Evolutionary conservation across 53 echinoderm and acorn worm genomes (phyloP), one percentile per base, ranked within the genome.

Genomic region (Glandiceps talaboti): DNA sequence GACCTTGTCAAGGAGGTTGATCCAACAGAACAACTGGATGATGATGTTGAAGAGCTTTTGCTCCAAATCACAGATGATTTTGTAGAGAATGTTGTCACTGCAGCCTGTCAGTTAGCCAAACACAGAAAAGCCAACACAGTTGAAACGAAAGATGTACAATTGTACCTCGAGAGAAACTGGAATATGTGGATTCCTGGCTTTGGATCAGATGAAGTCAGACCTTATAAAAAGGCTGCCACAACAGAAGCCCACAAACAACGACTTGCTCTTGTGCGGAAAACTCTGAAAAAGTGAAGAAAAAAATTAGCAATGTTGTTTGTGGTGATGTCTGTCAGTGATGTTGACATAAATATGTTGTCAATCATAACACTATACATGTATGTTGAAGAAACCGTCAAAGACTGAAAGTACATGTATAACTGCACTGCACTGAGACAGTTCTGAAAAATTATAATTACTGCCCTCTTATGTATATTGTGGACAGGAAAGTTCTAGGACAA

Each of bases 61-160:
- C 81, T 96, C 74, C 96, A 96, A 76, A 92, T 96, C 26, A 92
- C 96, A 26, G 96, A 96, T 84, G 96, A 96, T 76, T 96, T 96
- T 79, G 92, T 96, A 1, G 96, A 96, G 80, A 96, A 90, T 75
- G 81, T 96, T 73, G 96, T 96, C 30, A 96, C 96, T 14, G 86
- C 96, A 31, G 92, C 92, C 0, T 96, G 96, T 75, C 96, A 96
- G 81, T 76, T 96, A 1, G 96, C 96, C 33, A 92, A 96, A 74
- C 96, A 96, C 75, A 82, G 96, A 29, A 96, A 92, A 64, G 92
- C 96, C n/a, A 90, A 82, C 30, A 96, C 96, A 0, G 32, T 96
- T n/a, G 96, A 96, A 82, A 86, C 87, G 27, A 92, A 92, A 77
- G 96, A 96, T 29, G 86, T 96, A 30, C 90, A 92, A 28, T 79